phyloP scores from a whole-genome alignment of 2,888 invertebrate genomes.

The Polydrusus pterygomalis region DNA sequence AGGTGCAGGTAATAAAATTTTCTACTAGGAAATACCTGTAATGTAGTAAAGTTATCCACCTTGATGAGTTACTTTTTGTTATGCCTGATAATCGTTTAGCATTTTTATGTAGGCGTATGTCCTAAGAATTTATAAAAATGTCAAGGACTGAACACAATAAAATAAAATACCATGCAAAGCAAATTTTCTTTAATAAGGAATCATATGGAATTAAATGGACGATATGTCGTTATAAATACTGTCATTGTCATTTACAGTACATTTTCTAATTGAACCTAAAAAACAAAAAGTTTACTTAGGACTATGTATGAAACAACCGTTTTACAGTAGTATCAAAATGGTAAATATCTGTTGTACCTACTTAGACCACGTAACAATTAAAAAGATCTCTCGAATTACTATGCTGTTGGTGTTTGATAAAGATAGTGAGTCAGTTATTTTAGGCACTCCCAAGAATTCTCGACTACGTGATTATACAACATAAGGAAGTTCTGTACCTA shows the following conservation, averaged over 20 bases:
- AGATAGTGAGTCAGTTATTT: constrained; percentile 4
- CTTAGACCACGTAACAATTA: neutral
- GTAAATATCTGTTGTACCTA: neutral
- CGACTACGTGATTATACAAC: neutral
- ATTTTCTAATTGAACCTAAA: too few relatives aligned
- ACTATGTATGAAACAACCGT: neutral
- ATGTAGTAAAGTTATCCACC: constrained; percentile 22
- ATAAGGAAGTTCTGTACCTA: too few relatives aligned
- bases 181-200: neutral
- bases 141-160: constrained; percentile 19
- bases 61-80: constrained; percentile 24
- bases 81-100: constrained; percentile 12
- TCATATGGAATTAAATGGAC: neutral
- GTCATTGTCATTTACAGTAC: too few relatives aligned
- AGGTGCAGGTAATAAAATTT: constrained; percentile 1
- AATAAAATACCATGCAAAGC: neutral
- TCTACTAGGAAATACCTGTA: constrained; percentile 14
- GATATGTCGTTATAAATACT: too few relatives aligned
- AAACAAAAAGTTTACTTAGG: neutral
- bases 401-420: neutral
- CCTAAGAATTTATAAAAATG: constrained; percentile 39
- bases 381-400: neutral
- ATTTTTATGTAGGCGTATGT: constrained; percentile 31
- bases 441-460: constrained; percentile 1
- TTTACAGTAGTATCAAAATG: neutral